phyloP scores from a whole-genome alignment of 1,140 invertebrate species.

The Zaprionus tsacasi region DNA sequence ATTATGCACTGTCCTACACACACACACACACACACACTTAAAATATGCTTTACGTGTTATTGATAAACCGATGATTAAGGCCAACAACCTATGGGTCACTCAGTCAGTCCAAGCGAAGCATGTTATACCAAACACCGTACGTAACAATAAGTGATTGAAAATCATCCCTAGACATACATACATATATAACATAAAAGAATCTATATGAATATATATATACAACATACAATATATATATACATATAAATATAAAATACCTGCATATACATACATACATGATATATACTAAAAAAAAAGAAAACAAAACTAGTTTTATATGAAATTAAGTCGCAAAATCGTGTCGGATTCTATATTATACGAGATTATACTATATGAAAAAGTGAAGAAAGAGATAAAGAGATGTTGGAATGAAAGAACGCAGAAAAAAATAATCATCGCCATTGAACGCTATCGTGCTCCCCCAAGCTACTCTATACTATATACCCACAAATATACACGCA shows the following conservation, averaged over 20 bases:
- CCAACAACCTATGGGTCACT: background rate
- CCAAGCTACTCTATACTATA: conserved; percentile 28
- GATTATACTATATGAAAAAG: conserved; percentile 40
- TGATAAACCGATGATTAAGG: conserved; percentile 31
- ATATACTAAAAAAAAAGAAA: conserved; percentile 40
- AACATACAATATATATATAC: conserved; percentile 25
- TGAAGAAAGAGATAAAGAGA: conserved; percentile 2
- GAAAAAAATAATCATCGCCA: conserved; percentile 23
- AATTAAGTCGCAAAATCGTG: conserved; percentile 52
- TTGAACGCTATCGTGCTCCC: conserved; percentile 26
- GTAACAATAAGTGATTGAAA: conserved; percentile 84
- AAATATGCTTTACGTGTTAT: conserved; percentile 70
- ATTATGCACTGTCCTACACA: background rate
- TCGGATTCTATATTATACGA: conserved; percentile 58
- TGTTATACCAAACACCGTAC: conserved; percentile 82
- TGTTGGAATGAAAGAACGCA: conserved; percentile 22
- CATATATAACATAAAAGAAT: conserved; percentile 48
- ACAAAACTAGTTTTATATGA: conserved; percentile 72
- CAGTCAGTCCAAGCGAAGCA: conserved; percentile 67
- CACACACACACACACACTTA: conserved; percentile 4
- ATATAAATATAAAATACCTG: conserved; percentile 51
- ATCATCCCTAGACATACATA: conserved; percentile 80
- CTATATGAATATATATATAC: conserved; percentile 38
- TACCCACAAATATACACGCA: background rate
- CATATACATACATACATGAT: conserved; percentile 52